Conservation (phyloP, 2,113 vertebrate genomes). For the Mionectes macconnelli region DNA sequence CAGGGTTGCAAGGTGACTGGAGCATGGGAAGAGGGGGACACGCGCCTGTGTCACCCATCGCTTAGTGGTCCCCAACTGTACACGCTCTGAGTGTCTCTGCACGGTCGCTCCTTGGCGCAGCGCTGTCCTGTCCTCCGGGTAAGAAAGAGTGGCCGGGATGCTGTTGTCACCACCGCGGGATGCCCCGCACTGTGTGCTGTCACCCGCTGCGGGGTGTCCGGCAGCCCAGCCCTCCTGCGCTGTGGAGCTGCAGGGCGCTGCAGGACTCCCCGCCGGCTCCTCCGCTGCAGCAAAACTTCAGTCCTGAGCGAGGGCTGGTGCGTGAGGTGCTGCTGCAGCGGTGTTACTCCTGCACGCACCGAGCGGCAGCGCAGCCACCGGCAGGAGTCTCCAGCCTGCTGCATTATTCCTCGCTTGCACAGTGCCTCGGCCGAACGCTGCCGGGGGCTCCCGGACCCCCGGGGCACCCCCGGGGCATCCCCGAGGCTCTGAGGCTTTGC, state of each 20-base stretch:
- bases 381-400: slow-evolving; percentile 46
- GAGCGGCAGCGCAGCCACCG: neutral
- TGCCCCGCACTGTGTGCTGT: neutral
- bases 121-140: neutral
- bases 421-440: neutral
- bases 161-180: neutral
- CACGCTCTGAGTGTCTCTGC: neutral
- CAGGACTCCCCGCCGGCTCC: neutral
- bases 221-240: neutral
- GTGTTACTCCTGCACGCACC: neutral
- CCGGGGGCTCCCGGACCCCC: neutral
- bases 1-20: slow-evolving; percentile 18
- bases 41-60: neutral
- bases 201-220: neutral
- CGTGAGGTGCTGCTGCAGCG: slow-evolving; percentile 41
- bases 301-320: neutral
- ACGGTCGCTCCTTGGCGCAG: neutral
- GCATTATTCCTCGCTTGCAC: slow-evolving; percentile 21
- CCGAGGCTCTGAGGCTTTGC: neutral
- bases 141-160: neutral
- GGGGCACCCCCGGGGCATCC: neutral
- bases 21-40: neutral
- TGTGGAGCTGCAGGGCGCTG: neutral
- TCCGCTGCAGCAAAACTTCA: slow-evolving; percentile 50
- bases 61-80: neutral